phyloP scores from a whole-genome alignment of 2,113 vertebrate species.

The Melanostigma gelatinosum region DNA sequence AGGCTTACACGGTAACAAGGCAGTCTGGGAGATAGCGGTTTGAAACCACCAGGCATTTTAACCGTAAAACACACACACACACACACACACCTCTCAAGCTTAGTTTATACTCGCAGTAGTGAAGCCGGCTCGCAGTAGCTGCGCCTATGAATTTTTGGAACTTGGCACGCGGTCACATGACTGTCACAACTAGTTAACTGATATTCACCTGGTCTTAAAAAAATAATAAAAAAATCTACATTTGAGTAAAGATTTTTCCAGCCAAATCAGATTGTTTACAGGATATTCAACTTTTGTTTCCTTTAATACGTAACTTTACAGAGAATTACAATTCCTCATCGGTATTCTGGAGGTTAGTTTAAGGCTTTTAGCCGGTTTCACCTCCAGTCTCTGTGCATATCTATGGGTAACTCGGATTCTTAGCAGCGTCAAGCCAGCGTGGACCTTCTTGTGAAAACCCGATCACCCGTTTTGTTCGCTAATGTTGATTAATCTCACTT shows the following conservation, averaged over 20 bases:
- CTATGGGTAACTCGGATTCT: background rate
- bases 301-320: no score
- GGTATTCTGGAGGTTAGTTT: background rate
- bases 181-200: no score
- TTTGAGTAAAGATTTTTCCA: no score
- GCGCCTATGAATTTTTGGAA: no score
- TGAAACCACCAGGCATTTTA: constrained; percentile 55
- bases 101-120: background rate
- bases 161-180: no score
- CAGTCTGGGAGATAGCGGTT: constrained; percentile 62
- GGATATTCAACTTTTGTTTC: no score
- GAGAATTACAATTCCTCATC: no score
- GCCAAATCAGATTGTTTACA: no score
- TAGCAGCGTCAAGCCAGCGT: background rate
- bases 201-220: no score
- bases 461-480: background rate
- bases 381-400: no score
- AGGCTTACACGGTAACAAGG: constrained; percentile 72
- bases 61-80: background rate
- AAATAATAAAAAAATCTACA: no score
- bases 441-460: background rate
- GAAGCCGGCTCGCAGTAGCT: background rate
- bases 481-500: background rate
- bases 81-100: background rate
- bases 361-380: background rate